A percentile compares a stretch with the other conserved stretches of the same genome.
phyloP scores from a whole-genome alignment of 2,797 vertebrate genomes.

The Rhynchonycteris naso region DNA sequence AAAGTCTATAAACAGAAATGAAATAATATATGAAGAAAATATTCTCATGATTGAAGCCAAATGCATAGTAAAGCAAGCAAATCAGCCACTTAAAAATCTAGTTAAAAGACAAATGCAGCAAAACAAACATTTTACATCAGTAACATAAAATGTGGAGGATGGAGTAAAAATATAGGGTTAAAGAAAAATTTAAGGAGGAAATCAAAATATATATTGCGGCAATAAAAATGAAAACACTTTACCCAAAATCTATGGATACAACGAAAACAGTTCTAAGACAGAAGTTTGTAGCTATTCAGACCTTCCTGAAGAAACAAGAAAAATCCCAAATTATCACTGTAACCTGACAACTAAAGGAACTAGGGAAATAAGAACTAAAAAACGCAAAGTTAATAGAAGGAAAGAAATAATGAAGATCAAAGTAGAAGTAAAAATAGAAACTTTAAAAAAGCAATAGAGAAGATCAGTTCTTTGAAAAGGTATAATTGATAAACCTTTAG shows the following conservation, averaged over 20 bases:
- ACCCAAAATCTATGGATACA: neutral
- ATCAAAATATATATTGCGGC: neutral
- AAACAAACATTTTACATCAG: neutral
- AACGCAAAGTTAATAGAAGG: neutral
- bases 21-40: neutral
- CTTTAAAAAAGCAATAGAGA: neutral
- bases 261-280: neutral
- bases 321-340: neutral
- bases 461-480: neutral
- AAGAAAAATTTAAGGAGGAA: neutral
- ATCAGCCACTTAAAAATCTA: neutral
- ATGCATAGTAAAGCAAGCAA: neutral
- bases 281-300: neutral
- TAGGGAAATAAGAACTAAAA: neutral
- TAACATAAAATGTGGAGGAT: neutral
- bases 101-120: neutral
- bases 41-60: neutral
- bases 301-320: neutral
- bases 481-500: neutral
- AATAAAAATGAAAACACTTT: neutral
- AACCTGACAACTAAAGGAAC: neutral
- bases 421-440: neutral
- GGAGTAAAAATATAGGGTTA: neutral
- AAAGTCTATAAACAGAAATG: neutral
- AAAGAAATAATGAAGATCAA: neutral